Percentiles rank a stretch among this genome's conserved stretches.
Evolutionary conservation across 2,113 vertebrate genomes (phyloP).

Genomic region (Pavo muticus): DNA sequence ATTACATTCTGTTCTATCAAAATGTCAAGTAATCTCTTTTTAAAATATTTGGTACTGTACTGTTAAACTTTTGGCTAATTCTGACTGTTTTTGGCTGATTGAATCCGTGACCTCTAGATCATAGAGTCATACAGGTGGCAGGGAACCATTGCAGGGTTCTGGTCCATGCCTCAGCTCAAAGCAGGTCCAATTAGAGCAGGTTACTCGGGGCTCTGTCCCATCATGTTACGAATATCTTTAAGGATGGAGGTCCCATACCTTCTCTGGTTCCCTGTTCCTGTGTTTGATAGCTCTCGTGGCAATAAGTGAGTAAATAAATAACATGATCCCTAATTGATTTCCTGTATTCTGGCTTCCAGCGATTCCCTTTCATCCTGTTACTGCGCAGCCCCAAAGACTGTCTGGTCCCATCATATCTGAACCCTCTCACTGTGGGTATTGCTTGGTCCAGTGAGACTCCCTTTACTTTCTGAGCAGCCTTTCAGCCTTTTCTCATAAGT

Average conservation of each 20-base stretch:
- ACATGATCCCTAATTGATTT: neutral
- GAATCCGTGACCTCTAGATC: neutral
- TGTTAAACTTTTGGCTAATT: neutral
- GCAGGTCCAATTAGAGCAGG: neutral
- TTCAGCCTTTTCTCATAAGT: neutral
- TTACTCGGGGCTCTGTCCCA: neutral
- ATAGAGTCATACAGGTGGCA: neutral
- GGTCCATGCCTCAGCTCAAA: neutral
- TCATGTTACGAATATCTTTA: neutral
- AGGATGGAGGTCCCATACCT: neutral
- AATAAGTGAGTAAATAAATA: neutral
- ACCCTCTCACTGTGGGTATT: neutral
- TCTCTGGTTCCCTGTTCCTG: neutral
- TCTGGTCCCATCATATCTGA: neutral
- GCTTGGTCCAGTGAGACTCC: neutral
- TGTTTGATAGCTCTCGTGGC: neutral
- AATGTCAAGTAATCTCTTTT: neutral
- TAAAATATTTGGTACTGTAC: neutral
- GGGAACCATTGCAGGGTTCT: neutral
- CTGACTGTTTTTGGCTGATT: neutral
- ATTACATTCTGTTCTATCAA: neutral
- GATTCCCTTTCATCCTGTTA: neutral
- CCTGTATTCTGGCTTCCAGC: neutral
- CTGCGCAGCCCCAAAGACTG: neutral
- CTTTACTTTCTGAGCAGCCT: neutral